Conservation (phyloP, 2,888 invertebrate genomes). For the Rhopalosiphum nymphaeae region DNA sequence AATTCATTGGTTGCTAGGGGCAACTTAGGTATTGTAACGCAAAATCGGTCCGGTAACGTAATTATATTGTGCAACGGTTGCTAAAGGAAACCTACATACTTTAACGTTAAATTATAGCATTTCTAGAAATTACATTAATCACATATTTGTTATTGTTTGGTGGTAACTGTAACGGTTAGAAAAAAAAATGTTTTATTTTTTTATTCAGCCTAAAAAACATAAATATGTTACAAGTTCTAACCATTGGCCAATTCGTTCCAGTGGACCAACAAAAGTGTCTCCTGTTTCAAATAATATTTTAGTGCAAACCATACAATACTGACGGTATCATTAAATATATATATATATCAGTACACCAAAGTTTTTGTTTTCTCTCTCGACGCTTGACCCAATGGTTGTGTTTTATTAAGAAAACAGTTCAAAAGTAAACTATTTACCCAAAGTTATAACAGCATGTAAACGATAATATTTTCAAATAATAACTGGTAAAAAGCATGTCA, state of each 20-base stretch:
- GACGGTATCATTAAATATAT: not conserved
- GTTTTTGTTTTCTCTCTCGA: not conserved
- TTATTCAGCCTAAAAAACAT: no score
- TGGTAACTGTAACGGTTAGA: no score
- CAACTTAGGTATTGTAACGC: no score
- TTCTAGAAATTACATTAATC: no score
- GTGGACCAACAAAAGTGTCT: not conserved
- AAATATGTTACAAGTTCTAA: not conserved
- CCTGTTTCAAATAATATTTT: not conserved
- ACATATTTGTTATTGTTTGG: no score
- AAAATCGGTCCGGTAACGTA: no score
- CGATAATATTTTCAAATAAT: not conserved
- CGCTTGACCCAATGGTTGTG: not conserved
- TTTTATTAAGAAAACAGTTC: not conserved
- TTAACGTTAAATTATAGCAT: no score
- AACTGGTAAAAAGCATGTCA: not conserved
- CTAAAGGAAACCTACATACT: no score
- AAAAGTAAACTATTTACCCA: not conserved
- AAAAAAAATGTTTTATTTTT: no score
- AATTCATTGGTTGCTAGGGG: no score
- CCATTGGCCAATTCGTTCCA: not conserved
- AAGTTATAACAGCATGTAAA: not conserved
- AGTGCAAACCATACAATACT: not conserved
- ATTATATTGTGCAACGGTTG: no score
- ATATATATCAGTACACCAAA: not conserved